phyloP scores from a whole-genome alignment of 2,113 vertebrate genomes.

The Osmerus mordax region DNA sequence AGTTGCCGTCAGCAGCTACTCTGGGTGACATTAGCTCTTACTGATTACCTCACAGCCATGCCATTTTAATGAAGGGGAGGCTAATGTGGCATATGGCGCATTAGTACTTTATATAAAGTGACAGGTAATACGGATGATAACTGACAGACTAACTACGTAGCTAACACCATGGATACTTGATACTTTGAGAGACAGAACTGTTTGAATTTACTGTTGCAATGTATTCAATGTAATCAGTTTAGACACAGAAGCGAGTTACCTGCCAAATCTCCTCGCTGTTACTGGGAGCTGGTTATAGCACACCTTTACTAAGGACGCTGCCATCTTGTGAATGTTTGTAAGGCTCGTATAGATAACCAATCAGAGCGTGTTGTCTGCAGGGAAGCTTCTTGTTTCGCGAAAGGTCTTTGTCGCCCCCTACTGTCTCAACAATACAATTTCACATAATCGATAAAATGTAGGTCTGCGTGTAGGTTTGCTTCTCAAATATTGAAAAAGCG shows the following conservation, averaged over 20 bases:
- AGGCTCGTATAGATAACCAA: not conserved
- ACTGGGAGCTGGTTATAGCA: not conserved
- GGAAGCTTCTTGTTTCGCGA: not conserved
- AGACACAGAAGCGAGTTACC: not conserved
- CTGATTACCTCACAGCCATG: too few species aligned
- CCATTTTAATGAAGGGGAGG: too few species aligned
- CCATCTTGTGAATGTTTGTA: conserved; percentile 7
- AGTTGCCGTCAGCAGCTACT: too few species aligned
- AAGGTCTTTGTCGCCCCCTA: not conserved
- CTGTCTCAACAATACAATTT: not conserved
- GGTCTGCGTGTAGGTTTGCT: not conserved
- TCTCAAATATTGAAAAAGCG: too few species aligned
- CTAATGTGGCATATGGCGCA: too few species aligned
- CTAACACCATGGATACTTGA: too few species aligned
- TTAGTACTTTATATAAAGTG: too few species aligned
- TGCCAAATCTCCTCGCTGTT: not conserved
- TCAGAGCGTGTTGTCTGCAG: not conserved
- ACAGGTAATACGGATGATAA: too few species aligned
- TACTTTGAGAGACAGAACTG: too few species aligned
- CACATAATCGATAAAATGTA: not conserved
- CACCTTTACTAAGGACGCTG: conserved; percentile 9
- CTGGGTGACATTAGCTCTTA: too few species aligned
- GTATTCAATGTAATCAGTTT: not conserved
- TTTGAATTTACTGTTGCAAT: too few species aligned
- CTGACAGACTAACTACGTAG: too few species aligned